phyloP scores from a whole-genome alignment of 2,797 vertebrate species.

The Poecilia velifera region DNA sequence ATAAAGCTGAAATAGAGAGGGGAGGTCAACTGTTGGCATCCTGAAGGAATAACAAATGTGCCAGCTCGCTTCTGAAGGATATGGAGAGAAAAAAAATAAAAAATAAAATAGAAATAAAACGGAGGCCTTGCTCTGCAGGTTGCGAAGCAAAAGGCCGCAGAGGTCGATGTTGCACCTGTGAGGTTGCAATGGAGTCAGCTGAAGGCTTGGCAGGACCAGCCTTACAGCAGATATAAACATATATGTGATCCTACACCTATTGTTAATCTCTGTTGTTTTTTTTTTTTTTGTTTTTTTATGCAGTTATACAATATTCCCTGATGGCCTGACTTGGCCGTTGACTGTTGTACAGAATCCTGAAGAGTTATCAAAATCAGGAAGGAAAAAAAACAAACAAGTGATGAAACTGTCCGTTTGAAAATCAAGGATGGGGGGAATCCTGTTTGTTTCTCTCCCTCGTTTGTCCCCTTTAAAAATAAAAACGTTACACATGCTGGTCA shows the following conservation, averaged over 20 bases:
- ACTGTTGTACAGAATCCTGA: slow-evolving; percentile 91
- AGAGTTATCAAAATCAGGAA: slow-evolving; percentile 74
- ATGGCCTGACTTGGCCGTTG: slow-evolving; percentile 90
- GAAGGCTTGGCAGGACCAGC: slow-evolving; percentile 51
- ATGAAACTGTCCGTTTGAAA: slow-evolving; percentile 86
- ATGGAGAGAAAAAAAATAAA: slow-evolving; percentile 7
- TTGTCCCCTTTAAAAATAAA: slow-evolving; percentile 67
- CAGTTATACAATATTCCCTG: slow-evolving; percentile 91
- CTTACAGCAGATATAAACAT: slow-evolving; percentile 82
- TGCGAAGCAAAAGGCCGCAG: slow-evolving; percentile 60
- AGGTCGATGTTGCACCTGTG: slow-evolving; percentile 78
- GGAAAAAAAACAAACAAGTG: slow-evolving; percentile 57
- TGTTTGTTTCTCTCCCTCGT: slow-evolving; percentile 74
- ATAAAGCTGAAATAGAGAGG: slow-evolving; percentile 70
- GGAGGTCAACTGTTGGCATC: slow-evolving; percentile 69
- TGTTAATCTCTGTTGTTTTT: slow-evolving; percentile 58
- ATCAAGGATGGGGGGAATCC: slow-evolving; percentile 86
- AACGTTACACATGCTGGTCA: slow-evolving; percentile 84
- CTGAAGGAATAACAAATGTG: slow-evolving; percentile 27
- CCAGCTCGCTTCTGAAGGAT: slow-evolving; percentile 73
- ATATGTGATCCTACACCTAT: slow-evolving; percentile 80
- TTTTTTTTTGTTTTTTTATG: slow-evolving; percentile 65
- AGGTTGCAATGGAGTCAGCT: slow-evolving; percentile 71
- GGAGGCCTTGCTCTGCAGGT: slow-evolving; percentile 52
- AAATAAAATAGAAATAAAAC: neutral